These are phyloP conservation scores for Labeo calbasu DNA, from an alignment of 2,797 vertebrate genomes.

Conservation along the genomic window DNA sequence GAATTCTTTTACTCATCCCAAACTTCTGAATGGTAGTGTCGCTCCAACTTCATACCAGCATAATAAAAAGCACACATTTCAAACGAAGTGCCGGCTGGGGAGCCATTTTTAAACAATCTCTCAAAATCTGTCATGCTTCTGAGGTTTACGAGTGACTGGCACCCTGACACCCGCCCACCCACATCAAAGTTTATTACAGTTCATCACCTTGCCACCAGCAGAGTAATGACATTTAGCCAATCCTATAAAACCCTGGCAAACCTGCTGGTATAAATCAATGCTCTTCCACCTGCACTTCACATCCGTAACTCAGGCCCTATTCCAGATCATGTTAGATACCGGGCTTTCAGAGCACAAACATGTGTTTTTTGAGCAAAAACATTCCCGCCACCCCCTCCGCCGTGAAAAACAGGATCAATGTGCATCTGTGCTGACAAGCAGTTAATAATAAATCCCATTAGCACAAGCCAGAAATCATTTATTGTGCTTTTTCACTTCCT, in stretches of 20 bases:
- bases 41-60: not conserved
- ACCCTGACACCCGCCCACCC: constrained; percentile 66
- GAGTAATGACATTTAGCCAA: constrained; percentile 84
- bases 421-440: constrained; percentile 78
- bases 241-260: constrained; percentile 82
- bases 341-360: constrained; percentile 61
- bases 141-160: constrained; percentile 69
- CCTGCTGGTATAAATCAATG: constrained; percentile 82
- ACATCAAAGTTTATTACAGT: constrained; percentile 84
- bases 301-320: constrained; percentile 78
- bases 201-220: constrained; percentile 81
- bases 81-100: constrained; percentile 4
- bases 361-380: constrained; percentile 56
- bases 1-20: not conserved
- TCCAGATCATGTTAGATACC: constrained; percentile 74
- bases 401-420: constrained; percentile 76
- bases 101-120: constrained; percentile 61
- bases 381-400: constrained; percentile 39
- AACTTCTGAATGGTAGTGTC: not conserved
- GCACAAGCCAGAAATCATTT: constrained; percentile 70
- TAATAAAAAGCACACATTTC: constrained; percentile 8
- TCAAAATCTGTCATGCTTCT: constrained; percentile 74
- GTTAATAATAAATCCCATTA: constrained; percentile 80
- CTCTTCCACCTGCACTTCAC: constrained; percentile 77
- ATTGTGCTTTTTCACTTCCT: constrained; percentile 67